Evolutionary conservation across 2,888 invertebrate genomes (phyloP), one percentile per base, ranked within the genome.

Genomic region (Drosophila testacea): DNA sequence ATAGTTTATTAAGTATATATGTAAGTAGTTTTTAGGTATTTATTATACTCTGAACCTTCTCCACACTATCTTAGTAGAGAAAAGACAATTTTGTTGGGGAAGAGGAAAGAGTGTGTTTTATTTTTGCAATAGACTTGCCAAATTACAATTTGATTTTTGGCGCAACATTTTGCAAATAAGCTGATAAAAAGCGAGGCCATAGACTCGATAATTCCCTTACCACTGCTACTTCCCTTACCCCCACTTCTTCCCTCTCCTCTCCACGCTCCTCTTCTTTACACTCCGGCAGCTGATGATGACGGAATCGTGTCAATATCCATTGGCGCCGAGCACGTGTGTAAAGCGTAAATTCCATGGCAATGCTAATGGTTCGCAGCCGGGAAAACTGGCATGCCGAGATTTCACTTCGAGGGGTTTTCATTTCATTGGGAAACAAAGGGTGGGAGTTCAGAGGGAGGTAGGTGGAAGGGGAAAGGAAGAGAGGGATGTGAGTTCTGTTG

Each of bases 231-330:
- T 10, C 42, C 5, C 42, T 41, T 41, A 16, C 5, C 4, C 7
- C 6, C 28, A n/a, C 3, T 22, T 13, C 16, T n/a, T 4, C 6
- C 7, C 13, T 41, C 42, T 28, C 34, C 4, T 6, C 27, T 7
- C 41, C 34, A 10, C 16, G 13, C 34, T 11, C 11, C 1, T 1
- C 16, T 41, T 4, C 27, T 9, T 9, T 16, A 0, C 22, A 2
- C 39, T 22, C 51, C 13, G 36, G 44, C 78, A 50, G 73, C 57
- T 70, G 78, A 79, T 89, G 77, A 72, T 89, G 84, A 87, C 66
- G 79, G 73, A 87, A 89, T 83, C 84, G 72, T 87, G 83, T 79
- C 89, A 83, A 87, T 84, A 79, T 80, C 70, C 73, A 75, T 48
- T 52, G 71, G 61, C 54, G 64, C 54, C 63, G 52, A 47, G 69